Conservation (phyloP, 2,113 vertebrate species). For the Xenopus laevis region DNA sequence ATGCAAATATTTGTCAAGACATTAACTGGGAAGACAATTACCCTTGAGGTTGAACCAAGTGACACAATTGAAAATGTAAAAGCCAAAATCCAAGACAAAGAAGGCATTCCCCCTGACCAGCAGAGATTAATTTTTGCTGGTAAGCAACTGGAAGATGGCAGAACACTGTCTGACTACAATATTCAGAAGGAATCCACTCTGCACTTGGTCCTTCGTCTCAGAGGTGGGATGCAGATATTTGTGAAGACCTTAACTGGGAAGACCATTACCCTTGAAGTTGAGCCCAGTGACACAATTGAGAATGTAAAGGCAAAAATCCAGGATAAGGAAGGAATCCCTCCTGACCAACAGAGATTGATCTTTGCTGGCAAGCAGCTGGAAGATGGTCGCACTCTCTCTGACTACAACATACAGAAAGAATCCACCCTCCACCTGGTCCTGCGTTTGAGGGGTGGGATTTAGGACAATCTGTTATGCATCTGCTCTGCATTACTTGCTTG, state of each 20-base stretch:
- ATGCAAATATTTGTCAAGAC: conserved; percentile 70
- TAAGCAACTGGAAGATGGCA: conserved; percentile 66
- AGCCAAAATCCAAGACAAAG: conserved; percentile 70
- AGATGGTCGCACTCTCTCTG: conserved; percentile 56
- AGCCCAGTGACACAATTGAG: conserved; percentile 77
- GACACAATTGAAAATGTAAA: conserved; percentile 69
- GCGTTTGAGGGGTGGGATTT: conserved; percentile 66
- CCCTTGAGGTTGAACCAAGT: conserved; percentile 59
- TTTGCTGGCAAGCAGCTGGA: conserved; percentile 66
- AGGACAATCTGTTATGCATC: conserved; percentile 22
- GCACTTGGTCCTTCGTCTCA: conserved; percentile 52
- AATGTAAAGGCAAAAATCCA: conserved; percentile 79
- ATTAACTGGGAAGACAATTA: conserved; percentile 61
- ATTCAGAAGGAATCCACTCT: conserved; percentile 56
- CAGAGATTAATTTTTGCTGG: conserved; percentile 67
- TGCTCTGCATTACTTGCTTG: background rate
- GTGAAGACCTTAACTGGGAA: conserved; percentile 74
- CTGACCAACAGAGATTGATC: conserved; percentile 74
- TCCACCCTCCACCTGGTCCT: conserved; percentile 64
- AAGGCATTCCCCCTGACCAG: conserved; percentile 64
- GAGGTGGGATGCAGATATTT: conserved; percentile 72
- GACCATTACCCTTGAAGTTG: conserved; percentile 70
- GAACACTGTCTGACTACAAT: conserved; percentile 72
- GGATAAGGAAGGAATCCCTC: conserved; percentile 71
- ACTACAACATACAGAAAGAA: conserved; percentile 75